Percentiles rank a stretch among this genome's conserved stretches.
phyloP scores from a whole-genome alignment of 2,797 vertebrate genomes.

The Myiotriccus ornatus region DNA sequence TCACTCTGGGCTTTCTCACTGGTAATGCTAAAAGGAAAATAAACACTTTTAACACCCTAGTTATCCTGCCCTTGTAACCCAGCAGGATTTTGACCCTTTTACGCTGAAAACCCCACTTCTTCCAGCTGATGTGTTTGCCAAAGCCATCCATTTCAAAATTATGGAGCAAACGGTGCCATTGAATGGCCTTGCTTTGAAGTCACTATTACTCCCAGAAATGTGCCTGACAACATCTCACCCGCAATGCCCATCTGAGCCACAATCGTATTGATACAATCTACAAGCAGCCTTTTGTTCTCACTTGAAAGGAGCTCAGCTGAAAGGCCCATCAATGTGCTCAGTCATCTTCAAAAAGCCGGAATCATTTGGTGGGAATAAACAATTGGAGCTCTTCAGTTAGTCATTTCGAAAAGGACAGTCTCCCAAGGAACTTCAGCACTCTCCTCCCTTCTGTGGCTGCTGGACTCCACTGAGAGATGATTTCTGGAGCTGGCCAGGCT shows the following conservation, averaged over 20 bases:
- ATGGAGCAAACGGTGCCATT: not conserved
- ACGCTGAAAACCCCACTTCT: not conserved
- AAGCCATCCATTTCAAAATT: not conserved
- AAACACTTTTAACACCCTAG: not conserved
- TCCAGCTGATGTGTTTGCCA: not conserved
- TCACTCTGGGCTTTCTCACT: not conserved
- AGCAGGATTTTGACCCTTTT: not conserved
- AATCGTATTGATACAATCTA: not conserved
- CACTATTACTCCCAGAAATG: not conserved
- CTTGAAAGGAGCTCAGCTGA: slow-evolving; percentile 49
- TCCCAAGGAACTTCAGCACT: not conserved
- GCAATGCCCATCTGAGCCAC: not conserved
- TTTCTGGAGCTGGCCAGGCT: not conserved
- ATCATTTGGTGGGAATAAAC: slow-evolving; percentile 25
- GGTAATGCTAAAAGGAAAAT: not conserved
- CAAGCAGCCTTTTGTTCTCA: slow-evolving; percentile 38
- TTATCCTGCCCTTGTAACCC: not conserved
- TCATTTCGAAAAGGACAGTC: not conserved
- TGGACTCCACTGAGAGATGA: not conserved
- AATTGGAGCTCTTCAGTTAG: not conserved
- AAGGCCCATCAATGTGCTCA: slow-evolving; percentile 18
- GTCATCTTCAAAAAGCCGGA: slow-evolving; percentile 10
- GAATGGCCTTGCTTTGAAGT: not conserved
- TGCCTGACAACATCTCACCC: not conserved
- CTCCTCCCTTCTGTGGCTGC: not conserved